Conservation (phyloP, 92 coral and sea anemone genomes). For the Chrysogorgia sp. region DNA sequence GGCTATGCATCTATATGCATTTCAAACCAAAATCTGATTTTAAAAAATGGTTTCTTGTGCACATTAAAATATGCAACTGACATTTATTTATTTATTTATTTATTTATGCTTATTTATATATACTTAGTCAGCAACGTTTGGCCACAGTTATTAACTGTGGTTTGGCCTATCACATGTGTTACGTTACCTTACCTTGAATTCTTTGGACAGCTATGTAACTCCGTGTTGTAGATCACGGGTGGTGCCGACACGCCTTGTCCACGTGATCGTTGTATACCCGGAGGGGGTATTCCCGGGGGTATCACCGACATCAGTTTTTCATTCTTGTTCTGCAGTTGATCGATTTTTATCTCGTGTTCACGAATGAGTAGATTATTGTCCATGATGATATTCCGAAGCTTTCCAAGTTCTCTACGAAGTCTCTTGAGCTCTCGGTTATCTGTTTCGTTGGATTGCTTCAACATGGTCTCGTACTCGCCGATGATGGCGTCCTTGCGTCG, state of each 20-base stretch:
- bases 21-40: too few relatives aligned
- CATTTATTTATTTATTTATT: too few relatives aligned
- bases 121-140: too few relatives aligned
- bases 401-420: constrained; percentile 76
- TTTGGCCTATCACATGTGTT: neutral
- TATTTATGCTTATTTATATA: too few relatives aligned
- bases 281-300: constrained; percentile 80
- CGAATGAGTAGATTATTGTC: constrained; percentile 71
- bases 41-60: too few relatives aligned
- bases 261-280: constrained; percentile 84
- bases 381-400: constrained; percentile 81
- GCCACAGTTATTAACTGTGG: neutral
- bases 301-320: constrained; percentile 94
- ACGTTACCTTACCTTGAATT: constrained; percentile 63
- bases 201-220: constrained; percentile 65
- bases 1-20: too few relatives aligned
- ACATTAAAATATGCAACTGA: too few relatives aligned
- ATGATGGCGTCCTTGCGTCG: constrained; percentile 91
- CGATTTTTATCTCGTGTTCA: constrained; percentile 83
- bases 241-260: constrained; percentile 99
- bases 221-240: constrained; percentile 65
- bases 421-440: constrained; percentile 84
- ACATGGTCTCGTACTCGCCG: constrained; percentile 85
- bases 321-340: constrained; percentile 85
- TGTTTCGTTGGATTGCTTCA: constrained; percentile 87